Evolutionary conservation across 1,140 invertebrate species (phyloP).

Genomic region (Andricus grossulariae): DNA sequence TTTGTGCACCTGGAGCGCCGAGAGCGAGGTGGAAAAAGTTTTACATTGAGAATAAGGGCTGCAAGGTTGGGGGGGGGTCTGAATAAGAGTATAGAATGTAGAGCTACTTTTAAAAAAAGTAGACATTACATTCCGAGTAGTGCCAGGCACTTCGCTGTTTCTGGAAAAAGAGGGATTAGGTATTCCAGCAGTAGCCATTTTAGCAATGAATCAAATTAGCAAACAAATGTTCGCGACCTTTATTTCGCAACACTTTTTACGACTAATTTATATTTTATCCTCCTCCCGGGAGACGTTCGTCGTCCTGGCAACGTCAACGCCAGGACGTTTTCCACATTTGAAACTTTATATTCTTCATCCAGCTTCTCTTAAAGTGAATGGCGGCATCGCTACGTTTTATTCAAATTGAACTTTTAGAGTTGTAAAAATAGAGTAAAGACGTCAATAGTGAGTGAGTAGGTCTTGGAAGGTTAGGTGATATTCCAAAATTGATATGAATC

Average conservation of each 20-base stretch:
- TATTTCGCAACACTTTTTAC: constrained; percentile 2
- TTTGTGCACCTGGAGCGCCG: constrained; percentile 22
- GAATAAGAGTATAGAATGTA: background rate
- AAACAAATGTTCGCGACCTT: constrained; percentile 29
- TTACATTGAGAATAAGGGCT: constrained; percentile 17
- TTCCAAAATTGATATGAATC: too few species aligned
- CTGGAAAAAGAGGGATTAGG: constrained; percentile 16
- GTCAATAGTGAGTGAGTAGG: too few species aligned
- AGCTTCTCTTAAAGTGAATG: constrained; percentile 13
- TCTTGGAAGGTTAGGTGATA: too few species aligned
- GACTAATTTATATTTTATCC: constrained; percentile 29
- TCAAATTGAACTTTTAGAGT: background rate
- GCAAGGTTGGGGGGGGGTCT: background rate
- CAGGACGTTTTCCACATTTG: too few species aligned
- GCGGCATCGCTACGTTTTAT: background rate
- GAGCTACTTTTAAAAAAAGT: background rate
- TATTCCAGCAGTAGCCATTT: constrained; percentile 21
- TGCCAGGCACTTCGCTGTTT: constrained; percentile 18
- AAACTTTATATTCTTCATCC: background rate
- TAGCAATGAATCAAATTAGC: constrained; percentile 25
- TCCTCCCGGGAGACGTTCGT: background rate
- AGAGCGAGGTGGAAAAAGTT: constrained; percentile 18
- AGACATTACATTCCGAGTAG: constrained; percentile 17
- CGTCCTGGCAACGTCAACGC: background rate
- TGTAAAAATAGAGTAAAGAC: too few species aligned